Evolutionary conservation across 2,113 vertebrate genomes (phyloP).

Genomic region (Gracilinanus agilis): DNA sequence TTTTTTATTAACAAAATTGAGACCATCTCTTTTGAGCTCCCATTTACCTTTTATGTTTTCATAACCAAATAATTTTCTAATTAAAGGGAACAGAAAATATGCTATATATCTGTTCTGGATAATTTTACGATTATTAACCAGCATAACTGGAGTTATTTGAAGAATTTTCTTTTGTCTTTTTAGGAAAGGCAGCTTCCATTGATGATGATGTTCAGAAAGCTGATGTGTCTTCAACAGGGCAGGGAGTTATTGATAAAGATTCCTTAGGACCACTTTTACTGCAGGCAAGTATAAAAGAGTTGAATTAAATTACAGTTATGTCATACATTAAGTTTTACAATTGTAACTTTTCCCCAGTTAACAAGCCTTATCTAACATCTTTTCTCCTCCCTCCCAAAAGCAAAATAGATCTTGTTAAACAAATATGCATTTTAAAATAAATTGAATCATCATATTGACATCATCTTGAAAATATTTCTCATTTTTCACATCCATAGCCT

Average conservation of each 20-base stretch:
- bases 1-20: background rate
- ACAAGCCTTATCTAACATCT: background rate
- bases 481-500: background rate
- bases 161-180: conserved; percentile 66
- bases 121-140: background rate
- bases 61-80: background rate
- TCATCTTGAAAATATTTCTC: background rate
- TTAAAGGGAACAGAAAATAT: background rate
- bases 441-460: background rate
- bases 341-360: background rate
- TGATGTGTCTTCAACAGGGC: conserved; percentile 98
- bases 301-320: background rate
- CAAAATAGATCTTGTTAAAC: background rate
- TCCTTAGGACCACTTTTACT: conserved; percentile 96
- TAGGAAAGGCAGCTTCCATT: conserved; percentile 93
- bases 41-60: background rate
- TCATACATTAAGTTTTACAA: background rate
- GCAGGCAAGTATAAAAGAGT: conserved; percentile 88
- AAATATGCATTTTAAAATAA: background rate
- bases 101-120: background rate
- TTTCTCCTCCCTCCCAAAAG: background rate
- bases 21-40: background rate
- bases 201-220: conserved; percentile 99
- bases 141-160: background rate
- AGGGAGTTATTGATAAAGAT: conserved; percentile 99